Percentiles rank a stretch among this genome's conserved stretches.
phyloP scores from a whole-genome alignment of 2,888 invertebrate species.

The Drosophila siamana region DNA sequence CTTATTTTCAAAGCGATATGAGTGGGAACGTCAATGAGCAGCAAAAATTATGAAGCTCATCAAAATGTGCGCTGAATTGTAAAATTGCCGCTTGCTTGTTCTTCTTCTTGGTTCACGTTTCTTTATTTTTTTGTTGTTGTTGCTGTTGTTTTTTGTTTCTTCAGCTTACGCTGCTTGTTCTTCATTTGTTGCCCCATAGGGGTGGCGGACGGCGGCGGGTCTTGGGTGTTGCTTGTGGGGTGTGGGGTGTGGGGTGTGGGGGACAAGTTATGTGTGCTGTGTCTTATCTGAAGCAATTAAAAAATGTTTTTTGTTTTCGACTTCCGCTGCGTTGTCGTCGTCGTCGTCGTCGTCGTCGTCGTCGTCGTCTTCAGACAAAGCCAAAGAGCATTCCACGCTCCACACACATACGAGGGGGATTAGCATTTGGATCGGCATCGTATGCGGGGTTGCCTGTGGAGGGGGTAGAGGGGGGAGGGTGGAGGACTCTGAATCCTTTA shows the following conservation, averaged over 20 bases:
- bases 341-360: too few relatives aligned
- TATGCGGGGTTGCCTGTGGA: not conserved
- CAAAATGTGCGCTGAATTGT: constrained; percentile 82
- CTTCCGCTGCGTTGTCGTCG: constrained; percentile 55
- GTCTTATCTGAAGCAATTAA: constrained; percentile 84
- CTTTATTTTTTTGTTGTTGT: constrained; percentile 4
- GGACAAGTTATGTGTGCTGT: constrained; percentile 67
- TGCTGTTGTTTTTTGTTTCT: too few relatives aligned
- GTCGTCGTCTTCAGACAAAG: constrained; percentile 47
- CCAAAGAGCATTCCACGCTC: constrained; percentile 43
- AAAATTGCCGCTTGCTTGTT: constrained; percentile 70
- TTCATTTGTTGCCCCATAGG: constrained; percentile 8
- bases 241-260: constrained; percentile 2
- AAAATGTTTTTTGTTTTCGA: constrained; percentile 67
- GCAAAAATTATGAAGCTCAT: constrained; percentile 77
- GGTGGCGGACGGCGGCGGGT: not conserved
- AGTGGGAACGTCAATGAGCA: constrained; percentile 72
- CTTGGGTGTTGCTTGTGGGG: constrained; percentile 8
- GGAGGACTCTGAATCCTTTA: constrained; percentile 8
- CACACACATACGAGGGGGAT: constrained; percentile 45
- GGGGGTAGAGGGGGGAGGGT: too few relatives aligned
- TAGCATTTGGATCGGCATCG: constrained; percentile 20
- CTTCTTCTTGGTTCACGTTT: not conserved
- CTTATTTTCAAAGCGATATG: constrained; percentile 54
- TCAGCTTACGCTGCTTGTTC: too few relatives aligned